Base-by-base conservation (phyloP, 2,888 invertebrate genomes). In the Tridacna gigas region DNA sequence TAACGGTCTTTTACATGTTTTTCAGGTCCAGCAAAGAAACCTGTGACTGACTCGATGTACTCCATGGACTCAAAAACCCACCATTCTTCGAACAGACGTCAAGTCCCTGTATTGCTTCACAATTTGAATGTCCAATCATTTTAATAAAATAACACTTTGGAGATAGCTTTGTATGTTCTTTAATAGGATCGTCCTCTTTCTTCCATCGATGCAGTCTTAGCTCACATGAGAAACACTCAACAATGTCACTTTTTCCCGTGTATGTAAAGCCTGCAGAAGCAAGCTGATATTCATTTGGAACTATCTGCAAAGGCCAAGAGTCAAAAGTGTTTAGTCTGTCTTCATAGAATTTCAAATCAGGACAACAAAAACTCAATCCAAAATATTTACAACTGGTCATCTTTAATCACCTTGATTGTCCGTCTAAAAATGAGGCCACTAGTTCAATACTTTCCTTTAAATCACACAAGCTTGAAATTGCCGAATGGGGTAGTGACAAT, bases 11-110 rank as follows among this genome's bases (percentile, higher is more conserved):
- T 63, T 63, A 67, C 18, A 45, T 67, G 28, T 67, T 67, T 67
- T 67, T 67, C 67, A 67, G 67, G 37, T 67, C 37, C 22, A 63
- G 25, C 63, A 22, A 63, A 63, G 63, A 22, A 63, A 4, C 63
- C 22, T 22, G 22, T n/a, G n/a, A 18, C n/a, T n/a, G 56, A 18
- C n/a, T 56, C n/a, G 56, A 20, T 20, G 56, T 56, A 63, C 25
- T 22, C 63, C 63, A 63, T 22, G 63, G 63, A 63, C n/a, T 63
- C 3, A 63, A 22, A 22, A 63, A 63, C n/a, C 22, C 22, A 9
- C 22, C 22, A 63, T 63, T 63, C 63, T 63, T 63, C 22, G 63
- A 63, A 22, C 5, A n/a, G 63, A 63, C 25, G 25, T 63, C 63
- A 63, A 63, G 22, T 25, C 63, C 25, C n/a, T 56, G 56, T 56